phyloP scores from a whole-genome alignment of 2,888 invertebrate species.

The Adelognathus sp. region DNA sequence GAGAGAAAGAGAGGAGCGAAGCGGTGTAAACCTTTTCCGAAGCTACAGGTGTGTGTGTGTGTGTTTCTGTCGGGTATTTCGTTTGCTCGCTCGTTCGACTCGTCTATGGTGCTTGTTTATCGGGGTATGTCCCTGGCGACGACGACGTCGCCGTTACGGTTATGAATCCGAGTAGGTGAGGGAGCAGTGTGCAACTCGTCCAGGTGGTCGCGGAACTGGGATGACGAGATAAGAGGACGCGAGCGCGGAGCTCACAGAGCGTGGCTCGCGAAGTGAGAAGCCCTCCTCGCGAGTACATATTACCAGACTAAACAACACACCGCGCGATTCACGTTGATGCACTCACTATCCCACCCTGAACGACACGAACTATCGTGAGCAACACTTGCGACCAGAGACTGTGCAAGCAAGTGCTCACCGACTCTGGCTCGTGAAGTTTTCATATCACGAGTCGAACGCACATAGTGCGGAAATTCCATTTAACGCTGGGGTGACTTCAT shows the following conservation, averaged over 20 bases:
- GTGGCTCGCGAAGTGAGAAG: not conserved
- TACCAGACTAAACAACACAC: not conserved
- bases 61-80: slow-evolving; percentile 5
- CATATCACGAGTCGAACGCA: not conserved
- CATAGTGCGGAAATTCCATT: too few species aligned
- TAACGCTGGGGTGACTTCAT: too few species aligned
- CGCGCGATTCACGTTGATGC: slow-evolving; percentile 43
- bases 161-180: slow-evolving; percentile 67
- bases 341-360: slow-evolving; percentile 19
- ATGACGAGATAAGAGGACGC: slow-evolving; percentile 24
- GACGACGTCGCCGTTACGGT: slow-evolving; percentile 66
- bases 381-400: slow-evolving; percentile 21
- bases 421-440: not conserved
- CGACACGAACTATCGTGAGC: slow-evolving; percentile 32
- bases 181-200: not conserved
- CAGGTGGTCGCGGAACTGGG: slow-evolving; percentile 4
- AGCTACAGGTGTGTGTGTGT: not conserved
- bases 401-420: slow-evolving; percentile 1
- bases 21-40: slow-evolving; percentile 3
- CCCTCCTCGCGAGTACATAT: not conserved
- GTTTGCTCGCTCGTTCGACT: not conserved
- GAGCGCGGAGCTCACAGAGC: not conserved
- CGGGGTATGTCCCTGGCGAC: too few species aligned
- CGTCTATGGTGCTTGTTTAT: slow-evolving; percentile 65
- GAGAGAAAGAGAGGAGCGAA: too few species aligned